Conservation (phyloP, 2,888 invertebrate species). For the Xestia ashworthii region DNA sequence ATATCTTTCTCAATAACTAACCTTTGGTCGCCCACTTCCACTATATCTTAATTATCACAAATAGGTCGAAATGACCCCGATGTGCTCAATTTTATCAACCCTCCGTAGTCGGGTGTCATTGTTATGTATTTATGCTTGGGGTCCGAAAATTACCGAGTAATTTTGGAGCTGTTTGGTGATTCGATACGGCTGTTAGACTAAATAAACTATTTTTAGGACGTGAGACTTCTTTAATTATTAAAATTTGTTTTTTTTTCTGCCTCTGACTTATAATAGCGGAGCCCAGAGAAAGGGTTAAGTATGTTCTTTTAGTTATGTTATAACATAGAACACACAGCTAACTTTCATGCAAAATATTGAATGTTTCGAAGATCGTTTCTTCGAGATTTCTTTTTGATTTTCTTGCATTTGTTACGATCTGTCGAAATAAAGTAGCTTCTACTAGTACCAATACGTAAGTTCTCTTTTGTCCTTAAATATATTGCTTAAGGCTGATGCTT, state of each 20-base stretch:
- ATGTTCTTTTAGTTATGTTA: neutral
- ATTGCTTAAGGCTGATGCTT: too few species aligned
- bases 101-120: constrained; percentile 58
- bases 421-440: too few species aligned
- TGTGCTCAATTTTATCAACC: constrained; percentile 64
- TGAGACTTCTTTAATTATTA: neutral
- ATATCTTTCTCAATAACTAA: constrained; percentile 50
- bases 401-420: too few species aligned
- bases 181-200: constrained; percentile 37
- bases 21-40: constrained; percentile 29
- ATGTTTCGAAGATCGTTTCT: neutral
- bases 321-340: neutral
- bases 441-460: too few species aligned
- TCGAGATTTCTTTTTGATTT: neutral
- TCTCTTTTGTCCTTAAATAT: too few species aligned
- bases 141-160: constrained; percentile 51
- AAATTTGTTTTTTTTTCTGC: neutral
- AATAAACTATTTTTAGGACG: neutral
- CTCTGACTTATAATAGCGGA: neutral
- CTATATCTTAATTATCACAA: constrained; percentile 68
- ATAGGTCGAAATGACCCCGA: constrained; percentile 67
- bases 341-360: neutral
- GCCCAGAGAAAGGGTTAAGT: neutral
- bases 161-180: constrained; percentile 40
- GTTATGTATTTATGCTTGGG: constrained; percentile 57